These are phyloP conservation scores for Schizopygopsis pylzovi DNA, from an alignment of 2,797 vertebrate genomes.

Conservation along the genomic window DNA sequence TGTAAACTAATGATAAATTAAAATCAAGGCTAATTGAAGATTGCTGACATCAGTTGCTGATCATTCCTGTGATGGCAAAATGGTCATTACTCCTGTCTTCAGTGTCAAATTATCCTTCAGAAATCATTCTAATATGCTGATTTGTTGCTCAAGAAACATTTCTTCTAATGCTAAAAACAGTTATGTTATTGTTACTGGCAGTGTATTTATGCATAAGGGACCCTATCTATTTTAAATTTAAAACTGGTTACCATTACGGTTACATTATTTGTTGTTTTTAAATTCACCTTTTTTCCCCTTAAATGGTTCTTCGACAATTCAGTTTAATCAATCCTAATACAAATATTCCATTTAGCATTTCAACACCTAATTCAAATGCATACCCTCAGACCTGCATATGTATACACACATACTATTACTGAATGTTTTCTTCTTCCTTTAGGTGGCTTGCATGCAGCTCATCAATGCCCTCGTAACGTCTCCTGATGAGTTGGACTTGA, in stretches of 20 bases:
- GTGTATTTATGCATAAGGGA: neutral
- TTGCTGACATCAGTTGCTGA: neutral
- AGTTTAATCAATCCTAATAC: neutral
- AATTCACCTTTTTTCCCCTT: neutral
- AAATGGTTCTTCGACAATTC: neutral
- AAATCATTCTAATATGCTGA: neutral
- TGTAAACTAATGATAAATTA: neutral
- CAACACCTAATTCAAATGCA: slow-evolving; percentile 18
- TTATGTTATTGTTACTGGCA: neutral
- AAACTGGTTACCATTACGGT: neutral
- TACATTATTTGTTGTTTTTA: neutral
- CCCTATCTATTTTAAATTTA: neutral
- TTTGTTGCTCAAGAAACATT: neutral
- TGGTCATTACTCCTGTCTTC: neutral
- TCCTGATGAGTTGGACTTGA: slow-evolving; percentile 97
- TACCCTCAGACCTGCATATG: neutral
- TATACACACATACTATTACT: slow-evolving; percentile 23
- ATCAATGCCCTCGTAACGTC: slow-evolving; percentile 98
- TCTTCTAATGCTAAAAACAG: neutral
- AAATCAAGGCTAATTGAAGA: neutral
- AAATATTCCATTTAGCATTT: neutral
- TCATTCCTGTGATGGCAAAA: neutral
- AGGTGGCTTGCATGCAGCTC: slow-evolving; percentile 99
- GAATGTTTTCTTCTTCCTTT: slow-evolving; percentile 66
- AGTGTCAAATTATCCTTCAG: neutral